Evolutionary conservation across 1,140 invertebrate species (phyloP).

Genomic region (Ylistrum balloti): DNA sequence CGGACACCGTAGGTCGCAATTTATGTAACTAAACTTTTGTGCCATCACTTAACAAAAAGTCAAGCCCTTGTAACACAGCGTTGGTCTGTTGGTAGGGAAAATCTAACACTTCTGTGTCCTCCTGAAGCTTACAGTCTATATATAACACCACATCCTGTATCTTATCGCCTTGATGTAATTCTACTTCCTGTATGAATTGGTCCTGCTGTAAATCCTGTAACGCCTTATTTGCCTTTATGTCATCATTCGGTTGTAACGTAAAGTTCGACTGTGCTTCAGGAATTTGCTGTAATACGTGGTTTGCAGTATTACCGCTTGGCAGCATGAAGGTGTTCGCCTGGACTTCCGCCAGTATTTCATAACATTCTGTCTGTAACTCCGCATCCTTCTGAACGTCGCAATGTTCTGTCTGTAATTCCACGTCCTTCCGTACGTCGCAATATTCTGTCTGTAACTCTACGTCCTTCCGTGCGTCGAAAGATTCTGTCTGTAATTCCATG

Average conservation of each 20-base stretch:
- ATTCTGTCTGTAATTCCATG: not conserved
- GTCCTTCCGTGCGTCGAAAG: not conserved
- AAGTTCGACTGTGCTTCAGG: not conserved
- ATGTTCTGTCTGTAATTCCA: not conserved
- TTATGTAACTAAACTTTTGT: too few relatives aligned
- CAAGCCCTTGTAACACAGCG: not conserved
- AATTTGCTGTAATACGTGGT: not conserved
- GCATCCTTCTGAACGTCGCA: not conserved
- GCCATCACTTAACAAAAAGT: not conserved
- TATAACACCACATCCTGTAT: not conserved
- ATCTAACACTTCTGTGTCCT: not conserved
- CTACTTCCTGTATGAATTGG: not conserved
- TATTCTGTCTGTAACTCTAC: not conserved
- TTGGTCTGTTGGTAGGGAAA: not conserved
- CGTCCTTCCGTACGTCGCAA: not conserved
- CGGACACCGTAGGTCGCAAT: too few relatives aligned
- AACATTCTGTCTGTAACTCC: not conserved
- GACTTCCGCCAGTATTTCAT: not conserved
- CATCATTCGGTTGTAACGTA: not conserved
- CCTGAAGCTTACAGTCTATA: too few relatives aligned
- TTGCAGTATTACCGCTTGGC: not conserved
- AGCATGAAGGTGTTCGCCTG: not conserved
- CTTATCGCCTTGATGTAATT: not conserved
- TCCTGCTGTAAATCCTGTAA: too few relatives aligned
- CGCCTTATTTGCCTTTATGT: too few relatives aligned